These are phyloP conservation scores for Melieria picta DNA, from an alignment of 2,888 invertebrate species.

Conservation along the genomic window DNA sequence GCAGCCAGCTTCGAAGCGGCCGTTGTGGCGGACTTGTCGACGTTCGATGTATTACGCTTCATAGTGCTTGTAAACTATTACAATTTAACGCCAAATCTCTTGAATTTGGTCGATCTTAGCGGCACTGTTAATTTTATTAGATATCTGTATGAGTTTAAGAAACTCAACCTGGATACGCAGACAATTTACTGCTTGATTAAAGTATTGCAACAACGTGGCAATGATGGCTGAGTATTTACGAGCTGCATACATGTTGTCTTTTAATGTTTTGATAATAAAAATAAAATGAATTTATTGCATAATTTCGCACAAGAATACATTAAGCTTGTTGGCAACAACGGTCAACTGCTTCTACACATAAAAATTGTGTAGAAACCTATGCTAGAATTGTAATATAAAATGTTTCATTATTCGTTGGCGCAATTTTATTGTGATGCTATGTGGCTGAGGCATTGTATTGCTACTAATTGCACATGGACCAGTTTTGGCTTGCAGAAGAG, in stretches of 20 bases:
- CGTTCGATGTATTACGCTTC: conserved; percentile 53
- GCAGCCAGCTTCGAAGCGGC: conserved; percentile 50
- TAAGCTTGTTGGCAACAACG: too few relatives aligned
- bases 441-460: too few relatives aligned
- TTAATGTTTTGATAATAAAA: background rate
- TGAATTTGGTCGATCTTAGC: conserved; percentile 56
- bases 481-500: too few relatives aligned
- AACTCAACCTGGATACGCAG: conserved; percentile 54
- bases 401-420: too few relatives aligned
- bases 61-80: conserved; percentile 59
- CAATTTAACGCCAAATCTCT: conserved; percentile 58
- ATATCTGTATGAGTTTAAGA: conserved; percentile 59
- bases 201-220: conserved; percentile 50
- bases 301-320: background rate
- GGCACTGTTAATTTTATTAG: conserved; percentile 58
- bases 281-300: conserved; percentile 17
- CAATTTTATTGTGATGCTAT: too few relatives aligned
- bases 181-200: conserved; percentile 59
- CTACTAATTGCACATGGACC: too few relatives aligned
- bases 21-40: conserved; percentile 50
- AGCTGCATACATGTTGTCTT: too few relatives aligned
- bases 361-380: too few relatives aligned
- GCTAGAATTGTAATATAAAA: too few relatives aligned
- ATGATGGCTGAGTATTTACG: conserved; percentile 15
- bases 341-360: too few relatives aligned